Base-by-base conservation (phyloP, 2,888 invertebrate species). In the Cephus spinipes region DNA sequence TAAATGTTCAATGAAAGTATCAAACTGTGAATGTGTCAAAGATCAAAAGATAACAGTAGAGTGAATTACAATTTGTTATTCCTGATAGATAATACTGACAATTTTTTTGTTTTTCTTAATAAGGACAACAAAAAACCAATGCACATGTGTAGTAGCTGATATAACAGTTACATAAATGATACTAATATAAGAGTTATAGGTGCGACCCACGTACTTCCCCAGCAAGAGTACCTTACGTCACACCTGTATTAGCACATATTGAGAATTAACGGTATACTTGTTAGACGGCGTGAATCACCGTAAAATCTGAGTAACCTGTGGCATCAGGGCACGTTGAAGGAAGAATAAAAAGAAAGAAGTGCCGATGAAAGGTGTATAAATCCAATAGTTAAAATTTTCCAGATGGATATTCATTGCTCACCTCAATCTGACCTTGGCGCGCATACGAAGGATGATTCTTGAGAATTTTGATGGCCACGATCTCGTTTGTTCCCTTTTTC, bases 371-470 rank as follows among this genome's bases (percentile, higher is more conserved):
- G 40, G 15, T 40, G 15, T 15, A 40, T 40, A 6, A 40, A 0
- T 40, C 40, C 15, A 40, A 6, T 15, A 15, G 15, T 71, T 15
- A n/a, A 71, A 71, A 71, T 35, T 35, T 35, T 55, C 55, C 55
- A 9, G 6, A 23, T 15, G 15, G 6, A 15, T 55, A 23, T 30
- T 33, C 36, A n/a, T 32, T 33, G 83, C 92, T 92, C 83, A 98
- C 99, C 95, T 99, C 99, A 93, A 99, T 99, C 94, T 99, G 99
- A 87, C 99, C 99, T 94, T 99, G 99, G 89, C 99, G 96, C 85
- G 99, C 99, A 94, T 99, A 99, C 88, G 99, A 99, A 85, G 99
- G 99, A 93, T 99, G 99, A 94, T 99, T 99, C 94, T 99, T 99
- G 81, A 99, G 94, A 92, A 99, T 99, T 94, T 99, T 99, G 92